Conservation (phyloP, 2,113 vertebrate genomes). For the Labeo catla region DNA sequence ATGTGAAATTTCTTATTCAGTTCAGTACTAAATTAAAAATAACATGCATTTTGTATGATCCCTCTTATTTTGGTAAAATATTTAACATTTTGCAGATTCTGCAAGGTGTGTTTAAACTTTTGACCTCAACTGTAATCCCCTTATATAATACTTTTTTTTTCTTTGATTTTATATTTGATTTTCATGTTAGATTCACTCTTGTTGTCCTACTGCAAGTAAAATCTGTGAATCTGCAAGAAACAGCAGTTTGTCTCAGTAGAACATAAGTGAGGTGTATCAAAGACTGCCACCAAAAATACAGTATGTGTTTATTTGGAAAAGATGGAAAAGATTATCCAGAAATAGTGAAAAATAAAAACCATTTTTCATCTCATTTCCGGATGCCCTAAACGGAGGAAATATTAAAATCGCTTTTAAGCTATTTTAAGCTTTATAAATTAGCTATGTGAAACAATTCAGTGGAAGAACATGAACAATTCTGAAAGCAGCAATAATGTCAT, state of each 20-base stretch:
- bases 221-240: neutral
- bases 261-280: constrained; percentile 23
- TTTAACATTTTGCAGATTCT: too few relatives aligned
- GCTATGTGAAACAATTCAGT: constrained; percentile 2
- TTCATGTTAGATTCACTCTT: neutral
- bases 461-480: neutral
- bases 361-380: constrained; percentile 13
- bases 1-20: too few relatives aligned
- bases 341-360: constrained; percentile 33
- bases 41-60: too few relatives aligned
- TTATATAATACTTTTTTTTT: neutral
- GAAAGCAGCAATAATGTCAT: constrained; percentile 18
- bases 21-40: too few relatives aligned
- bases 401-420: constrained; percentile 9
- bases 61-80: too few relatives aligned
- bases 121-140: too few relatives aligned
- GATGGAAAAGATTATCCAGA: constrained; percentile 29
- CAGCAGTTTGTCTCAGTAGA: neutral
- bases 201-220: neutral
- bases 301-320: constrained; percentile 33
- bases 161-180: neutral
- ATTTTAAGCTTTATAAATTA: neutral
- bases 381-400: constrained; percentile 10
- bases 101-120: too few relatives aligned
- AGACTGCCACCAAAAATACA: constrained; percentile 11